Evolutionary conservation across 1,140 invertebrate species (phyloP).

Genomic region (Drosophila ogumai): DNA sequence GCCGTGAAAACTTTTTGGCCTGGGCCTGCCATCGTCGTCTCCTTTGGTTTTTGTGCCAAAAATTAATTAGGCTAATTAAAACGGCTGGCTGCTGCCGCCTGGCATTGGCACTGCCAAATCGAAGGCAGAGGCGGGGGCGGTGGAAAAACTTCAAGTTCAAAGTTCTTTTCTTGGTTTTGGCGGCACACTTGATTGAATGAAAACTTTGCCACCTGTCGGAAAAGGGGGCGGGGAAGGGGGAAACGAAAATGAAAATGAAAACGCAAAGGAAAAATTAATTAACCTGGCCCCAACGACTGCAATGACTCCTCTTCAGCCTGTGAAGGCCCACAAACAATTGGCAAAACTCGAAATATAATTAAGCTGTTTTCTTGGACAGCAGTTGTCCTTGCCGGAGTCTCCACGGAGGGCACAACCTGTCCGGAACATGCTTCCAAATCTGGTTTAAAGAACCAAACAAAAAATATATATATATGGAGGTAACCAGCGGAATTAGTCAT

Average conservation of each 20-base stretch:
- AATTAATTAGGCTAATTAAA: conserved; percentile 82
- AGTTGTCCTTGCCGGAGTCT: conserved; percentile 19
- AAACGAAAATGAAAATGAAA: conserved; percentile 2
- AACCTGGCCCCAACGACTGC: conserved; percentile 58
- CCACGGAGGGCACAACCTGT: neutral
- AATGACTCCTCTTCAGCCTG: conserved; percentile 5
- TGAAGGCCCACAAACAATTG: conserved; percentile 66
- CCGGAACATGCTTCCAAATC: neutral
- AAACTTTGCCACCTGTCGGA: conserved; percentile 69
- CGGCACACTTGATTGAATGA: conserved; percentile 74
- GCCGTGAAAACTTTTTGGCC: conserved; percentile 21
- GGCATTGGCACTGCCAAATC: conserved; percentile 33
- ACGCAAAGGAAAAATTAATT: conserved; percentile 68
- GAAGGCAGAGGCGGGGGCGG: neutral
- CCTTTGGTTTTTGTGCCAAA: conserved; percentile 62
- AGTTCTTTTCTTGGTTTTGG: conserved; percentile 53
- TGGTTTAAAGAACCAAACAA: neutral
- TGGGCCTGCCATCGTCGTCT: neutral
- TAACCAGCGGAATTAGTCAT: neutral
- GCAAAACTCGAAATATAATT: conserved; percentile 74
- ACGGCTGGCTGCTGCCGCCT: conserved; percentile 55
- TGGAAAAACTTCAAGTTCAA: conserved; percentile 68
- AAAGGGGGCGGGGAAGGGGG: neutral
- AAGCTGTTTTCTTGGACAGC: conserved; percentile 47
- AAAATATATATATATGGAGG: neutral